Evolutionary conservation across 35 echinoderm and acorn worm genomes (phyloP), one percentile per base, ranked within the genome.

Genomic region (Heliocidaris tuberculata): DNA sequence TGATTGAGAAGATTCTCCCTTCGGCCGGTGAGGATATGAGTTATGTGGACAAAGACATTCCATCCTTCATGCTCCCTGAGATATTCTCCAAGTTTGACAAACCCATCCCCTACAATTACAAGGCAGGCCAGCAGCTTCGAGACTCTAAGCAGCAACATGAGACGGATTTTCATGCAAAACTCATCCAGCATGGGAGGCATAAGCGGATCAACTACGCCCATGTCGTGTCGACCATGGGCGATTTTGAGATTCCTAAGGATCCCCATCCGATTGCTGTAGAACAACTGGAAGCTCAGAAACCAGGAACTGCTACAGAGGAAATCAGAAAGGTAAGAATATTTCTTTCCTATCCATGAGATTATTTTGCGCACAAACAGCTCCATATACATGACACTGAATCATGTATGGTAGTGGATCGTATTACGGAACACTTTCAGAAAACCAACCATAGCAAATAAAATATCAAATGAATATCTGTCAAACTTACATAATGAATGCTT

Each of bases 31-130:
- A 97, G 48, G 97, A 98, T 60, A 50, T 85, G 15, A 95, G 89
- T 9, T 97, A 94, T 59, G 30, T 97, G 5, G 86, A 95, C 49
- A 86, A 95, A 88, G 95, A 99, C 19, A 78, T 95, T 5, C 95
- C 94, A 0, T 27, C 48, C 29, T 96, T 97, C 86, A 88, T 99
- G 49, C 48, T 96, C 30, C 98, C 98, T 13, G 93, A 94, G 7
- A 94, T 70, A 17, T 99, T 99, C 92, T 97, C 98, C 16, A 86
- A 96, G 27, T 95, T 93, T 29, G 98, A 97, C 93, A 92, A 90
- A 30, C 94, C 96, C 2, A 90, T 85, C 9, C 47, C 48, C 48
- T 97, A 96, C 52, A 31, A 96, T n/a, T 99, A 97, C 90, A 95
- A 96, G 42, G 95, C 86, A 60, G 94, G 97, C 47, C 86, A 96